These are phyloP conservation scores for Xylophagus ater DNA, from an alignment of 2,888 invertebrate species.

Conservation along the genomic window DNA sequence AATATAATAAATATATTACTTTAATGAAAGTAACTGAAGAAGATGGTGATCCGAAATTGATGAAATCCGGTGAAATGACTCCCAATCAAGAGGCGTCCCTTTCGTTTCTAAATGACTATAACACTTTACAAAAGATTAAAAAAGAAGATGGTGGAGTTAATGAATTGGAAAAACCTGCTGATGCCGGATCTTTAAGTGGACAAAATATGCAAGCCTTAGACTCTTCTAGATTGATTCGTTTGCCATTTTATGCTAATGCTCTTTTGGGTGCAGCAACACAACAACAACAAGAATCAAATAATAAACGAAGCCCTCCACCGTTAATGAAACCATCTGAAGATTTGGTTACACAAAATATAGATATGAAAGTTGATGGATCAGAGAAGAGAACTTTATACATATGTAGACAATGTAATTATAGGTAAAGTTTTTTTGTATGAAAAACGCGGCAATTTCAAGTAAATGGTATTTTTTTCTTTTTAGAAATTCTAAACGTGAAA, in stretches of 20 bases:
- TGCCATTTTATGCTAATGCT: constrained; percentile 11
- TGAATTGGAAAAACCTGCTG: constrained; percentile 1
- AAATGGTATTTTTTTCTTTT: background rate
- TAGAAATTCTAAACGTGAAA: constrained; percentile 53
- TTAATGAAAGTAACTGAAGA: constrained; percentile 51
- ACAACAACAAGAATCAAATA: constrained; percentile 11
- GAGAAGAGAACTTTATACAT: constrained; percentile 72
- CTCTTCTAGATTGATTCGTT: constrained; percentile 9
- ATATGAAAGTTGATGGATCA: constrained; percentile 38
- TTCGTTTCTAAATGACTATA: constrained; percentile 43
- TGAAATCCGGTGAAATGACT: constrained; percentile 40
- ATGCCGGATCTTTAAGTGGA: constrained; percentile 6
- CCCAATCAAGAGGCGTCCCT: constrained; percentile 42
- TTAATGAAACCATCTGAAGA: constrained; percentile 52
- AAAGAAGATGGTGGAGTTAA: background rate
- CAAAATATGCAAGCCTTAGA: constrained; percentile 5
- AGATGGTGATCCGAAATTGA: constrained; percentile 38
- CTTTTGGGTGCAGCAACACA: constrained; percentile 2
- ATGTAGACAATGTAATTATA: constrained; percentile 82
- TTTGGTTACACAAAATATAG: constrained; percentile 33
- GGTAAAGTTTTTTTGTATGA: constrained; percentile 46
- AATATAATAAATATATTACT: constrained; percentile 82
- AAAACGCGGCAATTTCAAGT: too few relatives aligned
- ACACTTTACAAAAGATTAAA: constrained; percentile 22
- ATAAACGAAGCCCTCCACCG: constrained; percentile 39